Conservation (phyloP, 2,888 invertebrate genomes). For the Plebejus anna region DNA sequence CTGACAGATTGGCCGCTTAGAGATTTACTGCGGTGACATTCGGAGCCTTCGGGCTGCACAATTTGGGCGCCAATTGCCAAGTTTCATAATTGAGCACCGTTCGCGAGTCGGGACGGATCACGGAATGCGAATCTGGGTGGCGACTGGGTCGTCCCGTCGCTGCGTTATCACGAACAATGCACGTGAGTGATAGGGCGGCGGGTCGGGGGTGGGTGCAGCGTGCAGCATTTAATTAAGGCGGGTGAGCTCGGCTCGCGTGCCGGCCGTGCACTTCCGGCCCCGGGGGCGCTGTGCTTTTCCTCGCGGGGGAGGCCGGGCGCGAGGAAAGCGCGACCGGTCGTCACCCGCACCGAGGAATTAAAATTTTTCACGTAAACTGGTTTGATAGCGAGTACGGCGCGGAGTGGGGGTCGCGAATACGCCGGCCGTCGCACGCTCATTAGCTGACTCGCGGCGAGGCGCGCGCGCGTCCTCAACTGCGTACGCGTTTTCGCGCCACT, state of each 20-base stretch:
- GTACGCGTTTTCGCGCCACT: constrained; percentile 36
- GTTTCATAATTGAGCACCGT: constrained; percentile 26
- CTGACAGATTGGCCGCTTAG: constrained; percentile 38
- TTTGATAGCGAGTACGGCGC: constrained; percentile 75
- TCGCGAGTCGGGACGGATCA: neutral
- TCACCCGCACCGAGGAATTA: constrained; percentile 72
- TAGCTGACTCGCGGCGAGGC: constrained; percentile 68
- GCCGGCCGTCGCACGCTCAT: constrained; percentile 72
- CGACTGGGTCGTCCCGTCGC: neutral
- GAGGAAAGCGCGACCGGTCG: constrained; percentile 76
- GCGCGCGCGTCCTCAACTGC: constrained; percentile 61
- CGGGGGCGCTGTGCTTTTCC: constrained; percentile 74
- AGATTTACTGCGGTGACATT: constrained; percentile 39
- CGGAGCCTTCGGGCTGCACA: constrained; percentile 31
- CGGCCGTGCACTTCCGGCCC: constrained; percentile 74
- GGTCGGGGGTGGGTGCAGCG: constrained; percentile 61
- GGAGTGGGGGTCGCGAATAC: constrained; percentile 77
- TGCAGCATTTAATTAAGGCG: constrained; percentile 75
- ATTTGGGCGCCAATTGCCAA: constrained; percentile 24
- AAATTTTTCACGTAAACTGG: constrained; percentile 79
- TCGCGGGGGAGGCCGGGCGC: constrained; percentile 57
- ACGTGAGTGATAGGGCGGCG: constrained; percentile 39
- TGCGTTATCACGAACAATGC: constrained; percentile 35
- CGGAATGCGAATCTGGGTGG: constrained; percentile 16
- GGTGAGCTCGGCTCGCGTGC: constrained; percentile 75